Conservation (phyloP, 2,797 vertebrate genomes). For the Pseudotriccus pelzelni region DNA sequence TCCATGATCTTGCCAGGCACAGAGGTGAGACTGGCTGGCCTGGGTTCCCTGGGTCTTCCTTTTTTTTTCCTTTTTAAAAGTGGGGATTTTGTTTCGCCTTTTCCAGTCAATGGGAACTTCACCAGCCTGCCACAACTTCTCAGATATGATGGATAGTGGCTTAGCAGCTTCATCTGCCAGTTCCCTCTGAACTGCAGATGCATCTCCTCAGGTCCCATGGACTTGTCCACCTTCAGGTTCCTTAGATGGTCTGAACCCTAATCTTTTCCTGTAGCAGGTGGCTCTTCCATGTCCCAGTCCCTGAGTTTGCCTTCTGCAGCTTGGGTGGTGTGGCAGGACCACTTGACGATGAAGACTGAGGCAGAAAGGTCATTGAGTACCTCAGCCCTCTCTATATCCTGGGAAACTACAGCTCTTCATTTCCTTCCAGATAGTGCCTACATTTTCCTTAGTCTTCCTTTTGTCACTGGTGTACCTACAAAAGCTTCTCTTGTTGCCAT, state of each 20-base stretch:
- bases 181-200: neutral
- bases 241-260: neutral
- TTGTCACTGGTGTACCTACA: neutral
- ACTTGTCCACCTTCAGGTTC: neutral
- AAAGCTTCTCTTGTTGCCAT: neutral
- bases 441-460: neutral
- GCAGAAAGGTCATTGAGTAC: neutral
- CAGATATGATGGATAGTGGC: neutral
- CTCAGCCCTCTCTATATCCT: neutral
- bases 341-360: neutral
- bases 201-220: neutral
- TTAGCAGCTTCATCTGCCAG: neutral
- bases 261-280: neutral
- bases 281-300: neutral
- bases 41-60: neutral
- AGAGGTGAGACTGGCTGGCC: neutral
- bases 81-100: neutral
- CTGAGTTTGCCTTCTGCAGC: neutral
- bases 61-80: neutral
- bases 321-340: neutral
- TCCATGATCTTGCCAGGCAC: neutral
- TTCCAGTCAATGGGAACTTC: neutral
- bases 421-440: neutral
- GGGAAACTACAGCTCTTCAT: rapidly evolving
- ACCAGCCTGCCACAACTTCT: neutral